phyloP scores from a whole-genome alignment of 2,888 invertebrate genomes.

The Aleiodes leptofemur region DNA sequence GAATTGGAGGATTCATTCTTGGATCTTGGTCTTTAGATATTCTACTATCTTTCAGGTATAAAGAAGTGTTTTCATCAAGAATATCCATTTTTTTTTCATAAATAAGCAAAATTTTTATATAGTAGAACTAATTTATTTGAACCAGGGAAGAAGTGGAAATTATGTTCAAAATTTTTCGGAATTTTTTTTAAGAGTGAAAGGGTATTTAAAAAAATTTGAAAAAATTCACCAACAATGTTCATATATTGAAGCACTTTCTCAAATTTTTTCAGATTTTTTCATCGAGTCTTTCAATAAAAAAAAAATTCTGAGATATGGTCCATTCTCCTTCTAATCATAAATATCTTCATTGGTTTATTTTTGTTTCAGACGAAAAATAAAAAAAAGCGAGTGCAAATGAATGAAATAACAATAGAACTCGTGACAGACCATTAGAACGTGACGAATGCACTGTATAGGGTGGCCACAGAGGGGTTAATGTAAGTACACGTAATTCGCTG shows the following conservation, averaged over 20 bases:
- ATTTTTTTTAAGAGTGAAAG: no score
- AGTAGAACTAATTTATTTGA: background rate
- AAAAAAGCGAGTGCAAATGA: background rate
- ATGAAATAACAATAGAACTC: constrained; percentile 8
- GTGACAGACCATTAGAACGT: constrained; percentile 41
- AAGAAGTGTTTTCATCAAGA: no score
- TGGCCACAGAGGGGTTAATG: constrained; percentile 31
- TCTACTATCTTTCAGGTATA: background rate
- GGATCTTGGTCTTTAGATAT: background rate
- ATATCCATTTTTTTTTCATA: background rate
- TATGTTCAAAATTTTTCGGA: no score
- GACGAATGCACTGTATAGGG: constrained; percentile 41
- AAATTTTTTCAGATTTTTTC: no score
- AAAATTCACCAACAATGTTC: no score
- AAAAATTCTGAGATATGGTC: no score
- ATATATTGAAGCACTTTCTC: no score
- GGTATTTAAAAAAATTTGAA: no score
- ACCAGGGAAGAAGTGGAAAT: no score
- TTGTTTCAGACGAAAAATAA: background rate
- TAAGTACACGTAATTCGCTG: constrained; percentile 37
- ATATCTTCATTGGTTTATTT: constrained; percentile 10
- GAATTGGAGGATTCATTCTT: background rate
- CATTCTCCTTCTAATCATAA: background rate
- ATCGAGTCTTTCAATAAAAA: no score
- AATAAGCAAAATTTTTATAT: background rate